These are phyloP conservation scores for Aphrophora alni DNA, from an alignment of 2,888 invertebrate genomes.

Conservation along the genomic window DNA sequence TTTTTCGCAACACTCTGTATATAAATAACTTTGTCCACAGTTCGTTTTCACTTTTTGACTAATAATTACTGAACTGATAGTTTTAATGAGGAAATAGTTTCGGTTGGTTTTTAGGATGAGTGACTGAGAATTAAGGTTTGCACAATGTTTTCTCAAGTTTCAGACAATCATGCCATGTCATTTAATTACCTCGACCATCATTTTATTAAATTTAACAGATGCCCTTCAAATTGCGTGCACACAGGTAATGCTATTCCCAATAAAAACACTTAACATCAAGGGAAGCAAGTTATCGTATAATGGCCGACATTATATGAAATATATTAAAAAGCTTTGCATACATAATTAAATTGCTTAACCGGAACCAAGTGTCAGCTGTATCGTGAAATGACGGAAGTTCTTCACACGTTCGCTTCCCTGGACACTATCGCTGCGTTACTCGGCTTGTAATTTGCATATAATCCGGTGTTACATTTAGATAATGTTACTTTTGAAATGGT, in stretches of 20 bases:
- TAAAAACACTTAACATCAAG: too few species aligned
- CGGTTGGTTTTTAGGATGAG: too few species aligned
- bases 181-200: too few species aligned
- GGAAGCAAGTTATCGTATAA: neutral
- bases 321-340: neutral
- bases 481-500: neutral
- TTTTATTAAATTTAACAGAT: too few species aligned
- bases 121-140: too few species aligned
- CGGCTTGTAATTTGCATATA: neutral
- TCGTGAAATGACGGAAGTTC: neutral
- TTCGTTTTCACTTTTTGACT: too few species aligned
- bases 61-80: too few species aligned
- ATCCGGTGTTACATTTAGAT: neutral
- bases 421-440: neutral
- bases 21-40: too few species aligned
- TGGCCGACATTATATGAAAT: neutral
- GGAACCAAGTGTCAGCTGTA: neutral
- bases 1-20: too few species aligned
- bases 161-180: too few species aligned
- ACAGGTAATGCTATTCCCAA: neutral
- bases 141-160: too few species aligned
- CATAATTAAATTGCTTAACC: neutral
- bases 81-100: too few species aligned
- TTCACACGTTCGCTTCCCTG: neutral
- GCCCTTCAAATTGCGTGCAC: neutral